These are phyloP conservation scores for Eurosta solidaginis DNA, from an alignment of 1,140 invertebrate genomes.

Conservation along the genomic window DNA sequence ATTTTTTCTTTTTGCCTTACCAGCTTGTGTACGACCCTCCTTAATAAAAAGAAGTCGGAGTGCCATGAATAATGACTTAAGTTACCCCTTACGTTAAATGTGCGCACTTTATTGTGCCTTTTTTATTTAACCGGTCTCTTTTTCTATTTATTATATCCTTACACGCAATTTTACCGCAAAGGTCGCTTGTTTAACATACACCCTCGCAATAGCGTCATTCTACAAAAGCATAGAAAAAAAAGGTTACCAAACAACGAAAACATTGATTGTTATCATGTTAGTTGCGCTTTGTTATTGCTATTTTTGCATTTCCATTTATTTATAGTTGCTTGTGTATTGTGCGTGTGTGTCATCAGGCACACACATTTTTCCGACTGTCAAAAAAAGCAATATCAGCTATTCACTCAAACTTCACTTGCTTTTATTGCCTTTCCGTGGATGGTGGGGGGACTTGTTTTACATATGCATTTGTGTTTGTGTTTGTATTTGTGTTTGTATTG, in stretches of 20 bases:
- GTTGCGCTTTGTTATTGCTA: not conserved
- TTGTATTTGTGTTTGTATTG: not conserved
- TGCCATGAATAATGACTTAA: not conserved
- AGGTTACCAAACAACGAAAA: not conserved
- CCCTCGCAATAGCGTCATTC: not conserved
- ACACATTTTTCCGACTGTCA: constrained; percentile 14
- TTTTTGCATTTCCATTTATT: not conserved
- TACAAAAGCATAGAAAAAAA: not conserved
- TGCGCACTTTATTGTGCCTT: not conserved
- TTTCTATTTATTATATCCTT: not conserved
- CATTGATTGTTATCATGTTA: not conserved
- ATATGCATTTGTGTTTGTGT: not conserved
- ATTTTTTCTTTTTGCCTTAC: not conserved
- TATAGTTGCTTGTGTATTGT: not conserved
- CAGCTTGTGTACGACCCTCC: not conserved
- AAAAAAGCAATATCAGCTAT: constrained; percentile 1
- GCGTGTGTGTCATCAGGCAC: not conserved
- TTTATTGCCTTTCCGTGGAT: not conserved
- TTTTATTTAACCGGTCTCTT: not conserved
- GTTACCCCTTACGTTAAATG: not conserved
- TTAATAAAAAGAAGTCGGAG: not conserved
- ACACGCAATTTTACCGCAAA: not conserved
- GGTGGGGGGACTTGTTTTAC: too few relatives aligned
- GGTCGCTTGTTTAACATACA: too few relatives aligned
- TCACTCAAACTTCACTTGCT: not conserved